Percentiles rank a stretch among this genome's conserved stretches.
Conservation (phyloP, 2,888 invertebrate genomes). For the Rhabditoides inermis region DNA sequence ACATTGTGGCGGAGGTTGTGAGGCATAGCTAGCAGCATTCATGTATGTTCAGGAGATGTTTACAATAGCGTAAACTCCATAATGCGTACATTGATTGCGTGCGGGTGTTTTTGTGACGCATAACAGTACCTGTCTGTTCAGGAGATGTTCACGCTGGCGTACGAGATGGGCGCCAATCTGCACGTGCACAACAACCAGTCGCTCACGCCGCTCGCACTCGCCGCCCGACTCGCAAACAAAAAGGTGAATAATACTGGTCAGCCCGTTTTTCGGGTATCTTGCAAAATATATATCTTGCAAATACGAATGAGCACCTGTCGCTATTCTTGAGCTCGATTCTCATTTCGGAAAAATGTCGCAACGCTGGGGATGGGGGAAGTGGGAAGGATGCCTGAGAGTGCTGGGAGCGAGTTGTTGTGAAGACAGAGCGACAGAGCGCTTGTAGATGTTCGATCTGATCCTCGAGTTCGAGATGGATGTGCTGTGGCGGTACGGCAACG, state of each 20-base stretch:
- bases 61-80: too few species aligned
- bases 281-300: neutral
- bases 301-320: too few species aligned
- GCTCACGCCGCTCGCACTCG: slow-evolving; percentile 80
- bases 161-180: slow-evolving; percentile 80
- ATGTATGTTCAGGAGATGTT: too few species aligned
- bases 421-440: neutral
- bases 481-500: slow-evolving; percentile 85
- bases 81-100: too few species aligned
- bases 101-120: neutral
- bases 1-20: too few species aligned
- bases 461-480: slow-evolving; percentile 88
- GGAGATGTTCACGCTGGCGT: slow-evolving; percentile 82
- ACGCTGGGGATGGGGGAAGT: neutral
- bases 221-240: slow-evolving; percentile 42
- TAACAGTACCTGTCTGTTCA: slow-evolving; percentile 1
- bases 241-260: slow-evolving; percentile 10
- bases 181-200: slow-evolving; percentile 75
- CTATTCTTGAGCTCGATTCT: too few species aligned
- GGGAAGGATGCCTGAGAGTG: neutral
- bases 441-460: slow-evolving; percentile 82
- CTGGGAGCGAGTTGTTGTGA: neutral
- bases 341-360: neutral
- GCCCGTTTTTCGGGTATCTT: neutral
- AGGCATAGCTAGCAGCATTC: too few species aligned